Evolutionary conservation across 2,888 invertebrate species (phyloP).

Genomic region (Hypomecis punctinalis): DNA sequence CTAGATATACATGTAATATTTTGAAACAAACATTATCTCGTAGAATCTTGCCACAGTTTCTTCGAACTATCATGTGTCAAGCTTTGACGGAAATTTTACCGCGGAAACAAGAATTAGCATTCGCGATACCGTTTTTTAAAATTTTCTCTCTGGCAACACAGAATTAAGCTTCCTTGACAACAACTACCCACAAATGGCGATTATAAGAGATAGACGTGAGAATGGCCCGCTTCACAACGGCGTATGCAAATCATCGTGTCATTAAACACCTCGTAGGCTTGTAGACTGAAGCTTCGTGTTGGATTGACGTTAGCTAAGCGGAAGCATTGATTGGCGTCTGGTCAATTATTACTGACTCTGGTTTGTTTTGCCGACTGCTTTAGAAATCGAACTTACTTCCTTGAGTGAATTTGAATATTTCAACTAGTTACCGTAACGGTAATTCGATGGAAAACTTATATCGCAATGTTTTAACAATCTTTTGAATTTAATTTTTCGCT

Average conservation of each 20-base stretch:
- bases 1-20: too few species aligned
- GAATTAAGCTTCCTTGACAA: constrained; percentile 16
- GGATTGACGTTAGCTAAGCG: constrained; percentile 72
- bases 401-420: constrained; percentile 19
- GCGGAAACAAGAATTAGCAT: too few species aligned
- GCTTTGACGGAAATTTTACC: neutral
- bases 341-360: constrained; percentile 65
- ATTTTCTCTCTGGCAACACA: constrained; percentile 25
- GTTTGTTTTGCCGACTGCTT: constrained; percentile 32
- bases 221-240: constrained; percentile 72
- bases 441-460: too few species aligned
- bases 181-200: constrained; percentile 36
- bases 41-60: too few species aligned
- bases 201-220: constrained; percentile 73
- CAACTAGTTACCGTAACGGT: too few species aligned
- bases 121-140: too few species aligned
- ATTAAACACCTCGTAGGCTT: constrained; percentile 80
- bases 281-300: constrained; percentile 56
- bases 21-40: too few species aligned
- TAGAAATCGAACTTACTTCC: constrained; percentile 27
- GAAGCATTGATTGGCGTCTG: constrained; percentile 78
- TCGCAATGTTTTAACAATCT: too few species aligned
- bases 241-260: constrained; percentile 83
- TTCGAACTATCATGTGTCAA: too few species aligned
- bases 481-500: too few species aligned